Conservation (phyloP, 2,113 vertebrate species). For the Labeo rohita region DNA sequence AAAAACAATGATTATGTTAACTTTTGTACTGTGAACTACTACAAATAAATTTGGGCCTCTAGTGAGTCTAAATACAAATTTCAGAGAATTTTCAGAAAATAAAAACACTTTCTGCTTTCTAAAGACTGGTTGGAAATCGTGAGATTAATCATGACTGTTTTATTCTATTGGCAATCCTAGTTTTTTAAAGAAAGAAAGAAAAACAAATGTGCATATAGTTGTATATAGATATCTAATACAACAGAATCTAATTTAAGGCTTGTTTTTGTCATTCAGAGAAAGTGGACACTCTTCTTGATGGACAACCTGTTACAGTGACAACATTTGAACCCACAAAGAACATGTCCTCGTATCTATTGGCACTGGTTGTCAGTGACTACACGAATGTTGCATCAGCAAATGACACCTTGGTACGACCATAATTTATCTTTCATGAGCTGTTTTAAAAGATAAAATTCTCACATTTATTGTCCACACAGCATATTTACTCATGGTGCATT, state of each 20-base stretch:
- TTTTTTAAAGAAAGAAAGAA: too few relatives aligned
- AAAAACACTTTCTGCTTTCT: too few relatives aligned
- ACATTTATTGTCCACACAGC: slow-evolving; percentile 16
- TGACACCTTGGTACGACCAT: slow-evolving; percentile 66
- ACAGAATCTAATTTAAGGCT: neutral
- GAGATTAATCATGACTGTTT: neutral
- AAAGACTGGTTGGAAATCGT: neutral
- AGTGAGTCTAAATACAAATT: neutral
- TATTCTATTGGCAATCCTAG: neutral
- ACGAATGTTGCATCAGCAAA: fast-evolving
- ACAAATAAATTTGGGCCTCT: neutral
- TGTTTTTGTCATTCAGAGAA: slow-evolving; percentile 54
- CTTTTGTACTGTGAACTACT: neutral
- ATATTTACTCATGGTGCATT: neutral
- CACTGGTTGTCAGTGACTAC: slow-evolving; percentile 85
- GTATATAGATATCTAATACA: neutral
- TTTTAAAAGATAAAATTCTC: neutral
- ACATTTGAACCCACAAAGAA: slow-evolving; percentile 75
- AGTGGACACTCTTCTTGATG: neutral
- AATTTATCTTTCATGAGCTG: neutral
- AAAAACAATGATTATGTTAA: neutral
- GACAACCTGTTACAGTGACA: slow-evolving; percentile 52
- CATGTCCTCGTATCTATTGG: slow-evolving; percentile 91
- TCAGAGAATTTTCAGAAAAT: too few relatives aligned
- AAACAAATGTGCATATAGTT: neutral